These are phyloP conservation scores for Trichogramma pretiosum DNA, from an alignment of 1,140 invertebrate species.

Conservation along the genomic window DNA sequence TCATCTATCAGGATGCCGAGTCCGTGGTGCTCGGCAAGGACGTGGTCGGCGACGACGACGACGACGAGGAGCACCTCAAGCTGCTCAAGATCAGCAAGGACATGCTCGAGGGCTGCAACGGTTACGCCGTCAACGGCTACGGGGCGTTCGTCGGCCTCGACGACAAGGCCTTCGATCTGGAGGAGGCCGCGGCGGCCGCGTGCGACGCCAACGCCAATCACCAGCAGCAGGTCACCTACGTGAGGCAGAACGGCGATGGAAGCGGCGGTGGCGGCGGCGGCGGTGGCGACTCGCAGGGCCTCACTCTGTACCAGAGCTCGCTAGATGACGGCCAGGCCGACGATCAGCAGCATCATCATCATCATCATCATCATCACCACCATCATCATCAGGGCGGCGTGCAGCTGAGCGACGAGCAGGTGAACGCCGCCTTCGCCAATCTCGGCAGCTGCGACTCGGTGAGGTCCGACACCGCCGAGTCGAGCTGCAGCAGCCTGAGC, in stretches of 20 bases:
- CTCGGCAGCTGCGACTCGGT: conserved; percentile 35
- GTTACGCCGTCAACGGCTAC: conserved; percentile 11
- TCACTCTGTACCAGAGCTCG: conserved; percentile 8
- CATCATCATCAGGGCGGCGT: neutral
- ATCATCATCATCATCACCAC: conserved; percentile 1
- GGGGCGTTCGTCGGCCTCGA: conserved; percentile 9
- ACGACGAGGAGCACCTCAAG: conserved; percentile 20
- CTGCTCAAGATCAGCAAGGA: conserved; percentile 15
- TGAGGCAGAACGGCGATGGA: conserved; percentile 14
- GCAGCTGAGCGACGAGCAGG: neutral
- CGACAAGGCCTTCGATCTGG: conserved; percentile 3
- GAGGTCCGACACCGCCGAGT: conserved; percentile 42
- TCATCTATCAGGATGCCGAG: conserved; percentile 13
- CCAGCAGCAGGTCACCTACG: conserved; percentile 1
- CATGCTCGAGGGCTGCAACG: conserved; percentile 16
- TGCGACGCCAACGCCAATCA: conserved; percentile 11
- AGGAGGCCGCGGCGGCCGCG: conserved; percentile 6
- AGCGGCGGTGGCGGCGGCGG: neutral
- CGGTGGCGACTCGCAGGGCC: neutral
- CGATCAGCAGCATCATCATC: conserved; percentile 39
- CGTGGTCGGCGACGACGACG: conserved; percentile 16
- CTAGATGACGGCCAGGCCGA: conserved; percentile 25
- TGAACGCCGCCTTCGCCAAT: conserved; percentile 7
- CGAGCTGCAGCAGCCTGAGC: conserved; percentile 41
- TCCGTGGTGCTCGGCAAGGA: conserved; percentile 16